Conservation (phyloP, 2,113 vertebrate genomes). For the Lepidiolamprologus cunningtoni region DNA sequence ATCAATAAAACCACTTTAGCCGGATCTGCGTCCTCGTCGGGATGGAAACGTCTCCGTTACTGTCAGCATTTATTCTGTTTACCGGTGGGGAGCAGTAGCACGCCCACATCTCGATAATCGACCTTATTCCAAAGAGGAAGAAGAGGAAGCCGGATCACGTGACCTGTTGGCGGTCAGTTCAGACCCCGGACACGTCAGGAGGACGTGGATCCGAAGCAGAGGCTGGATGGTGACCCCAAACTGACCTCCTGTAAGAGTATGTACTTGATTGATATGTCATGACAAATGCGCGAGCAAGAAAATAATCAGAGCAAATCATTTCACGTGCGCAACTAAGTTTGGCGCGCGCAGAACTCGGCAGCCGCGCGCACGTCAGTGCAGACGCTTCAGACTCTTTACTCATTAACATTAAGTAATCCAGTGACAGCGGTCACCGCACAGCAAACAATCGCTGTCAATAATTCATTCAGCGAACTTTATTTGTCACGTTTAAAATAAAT, state of each 20-base stretch:
- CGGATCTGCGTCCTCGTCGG: background rate
- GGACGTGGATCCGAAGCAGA: accelerated
- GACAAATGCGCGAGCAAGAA: background rate
- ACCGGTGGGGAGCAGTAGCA: background rate
- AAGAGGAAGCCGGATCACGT: background rate
- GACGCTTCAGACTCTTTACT: background rate
- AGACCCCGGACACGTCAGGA: background rate
- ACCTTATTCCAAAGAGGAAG: background rate
- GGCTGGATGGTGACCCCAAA: background rate
- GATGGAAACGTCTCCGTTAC: background rate
- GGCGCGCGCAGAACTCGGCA: background rate
- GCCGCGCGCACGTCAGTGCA: background rate
- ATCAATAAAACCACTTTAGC: background rate
- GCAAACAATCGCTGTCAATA: background rate
- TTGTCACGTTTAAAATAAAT: background rate
- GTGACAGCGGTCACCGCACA: background rate
- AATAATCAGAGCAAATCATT: background rate
- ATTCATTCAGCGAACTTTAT: background rate
- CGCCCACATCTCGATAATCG: background rate
- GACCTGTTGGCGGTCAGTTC: background rate
- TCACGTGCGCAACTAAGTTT: background rate
- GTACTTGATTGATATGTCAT: background rate
- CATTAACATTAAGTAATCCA: background rate
- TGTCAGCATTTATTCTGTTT: background rate
- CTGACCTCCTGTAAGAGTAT: background rate